Percentiles rank a stretch among this genome's conserved stretches.
phyloP scores from a whole-genome alignment of 2,797 vertebrate species.

The Malacoraja senta region DNA sequence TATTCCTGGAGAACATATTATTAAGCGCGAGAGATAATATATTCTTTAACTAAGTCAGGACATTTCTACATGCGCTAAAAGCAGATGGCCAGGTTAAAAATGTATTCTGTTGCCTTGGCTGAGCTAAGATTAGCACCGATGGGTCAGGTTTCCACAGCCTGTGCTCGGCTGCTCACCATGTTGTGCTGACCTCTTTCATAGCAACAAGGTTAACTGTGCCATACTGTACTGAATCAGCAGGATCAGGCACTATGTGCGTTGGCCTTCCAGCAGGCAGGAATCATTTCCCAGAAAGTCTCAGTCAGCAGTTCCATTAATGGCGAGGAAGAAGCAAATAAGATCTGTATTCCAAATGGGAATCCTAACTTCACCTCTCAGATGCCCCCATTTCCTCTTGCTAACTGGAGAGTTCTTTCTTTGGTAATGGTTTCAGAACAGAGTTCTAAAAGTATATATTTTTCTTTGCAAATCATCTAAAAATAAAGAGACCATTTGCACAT shows the following conservation, averaged over 20 bases:
- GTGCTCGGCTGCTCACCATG: neutral
- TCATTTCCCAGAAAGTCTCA: conserved; percentile 15
- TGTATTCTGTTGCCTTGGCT: conserved; percentile 2
- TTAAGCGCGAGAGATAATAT: neutral
- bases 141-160: conserved; percentile 28
- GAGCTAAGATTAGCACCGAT: neutral
- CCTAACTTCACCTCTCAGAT: neutral
- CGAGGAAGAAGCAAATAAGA: neutral
- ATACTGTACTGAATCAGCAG: conserved; percentile 35
- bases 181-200: conserved; percentile 23
- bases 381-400: neutral
- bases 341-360: neutral
- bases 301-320: conserved; percentile 11
- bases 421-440: conserved; percentile 9
- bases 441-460: conserved; percentile 30
- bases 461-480: conserved; percentile 33
- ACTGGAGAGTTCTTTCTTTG: conserved; percentile 28
- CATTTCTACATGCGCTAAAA: neutral
- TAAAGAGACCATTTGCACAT: conserved; percentile 13
- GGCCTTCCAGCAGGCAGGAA: neutral
- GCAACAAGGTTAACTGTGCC: conserved; percentile 34
- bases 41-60: neutral
- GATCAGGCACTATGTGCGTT: conserved; percentile 1
- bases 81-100: neutral
- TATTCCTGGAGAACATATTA: neutral